Evolutionary conservation across 2,797 vertebrate genomes (phyloP).

Genomic region (Tapirus indicus): DNA sequence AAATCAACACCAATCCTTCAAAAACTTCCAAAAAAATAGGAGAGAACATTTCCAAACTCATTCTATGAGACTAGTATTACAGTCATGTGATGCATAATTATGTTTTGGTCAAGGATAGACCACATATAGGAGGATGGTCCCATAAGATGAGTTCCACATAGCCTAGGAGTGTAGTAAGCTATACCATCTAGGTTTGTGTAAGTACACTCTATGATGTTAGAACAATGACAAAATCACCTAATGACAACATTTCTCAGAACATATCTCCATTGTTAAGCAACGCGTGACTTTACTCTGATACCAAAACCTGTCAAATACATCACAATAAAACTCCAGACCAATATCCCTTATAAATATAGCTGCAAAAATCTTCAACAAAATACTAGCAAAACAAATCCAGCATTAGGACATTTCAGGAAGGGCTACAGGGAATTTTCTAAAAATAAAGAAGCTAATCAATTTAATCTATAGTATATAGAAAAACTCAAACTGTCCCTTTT

Average conservation of each 20-base stretch:
- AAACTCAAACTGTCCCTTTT: neutral
- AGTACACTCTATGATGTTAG: too few species aligned
- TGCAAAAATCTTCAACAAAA: slow-evolving; percentile 32
- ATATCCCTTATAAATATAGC: neutral
- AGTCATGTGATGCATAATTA: too few species aligned
- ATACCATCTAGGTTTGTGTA: too few species aligned
- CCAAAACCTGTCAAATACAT: neutral
- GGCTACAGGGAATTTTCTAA: neutral
- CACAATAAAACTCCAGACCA: neutral
- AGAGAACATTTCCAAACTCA: neutral
- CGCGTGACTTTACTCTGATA: neutral
- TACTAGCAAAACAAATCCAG: slow-evolving; percentile 31
- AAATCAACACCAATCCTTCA: neutral
- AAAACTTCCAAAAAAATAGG: slow-evolving; percentile 35
- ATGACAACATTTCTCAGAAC: too few species aligned
- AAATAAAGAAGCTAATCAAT: neutral
- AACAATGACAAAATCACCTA: too few species aligned
- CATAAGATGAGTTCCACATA: too few species aligned
- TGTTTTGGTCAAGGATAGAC: too few species aligned
- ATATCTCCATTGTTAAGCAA: too few species aligned
- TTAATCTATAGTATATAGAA: neutral
- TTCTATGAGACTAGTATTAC: neutral
- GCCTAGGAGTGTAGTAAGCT: too few species aligned
- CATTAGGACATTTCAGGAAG: neutral
- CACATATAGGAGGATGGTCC: too few species aligned